Evolutionary conservation across 2,888 invertebrate genomes (phyloP).

Genomic region (Trichogramma evanescens): DNA sequence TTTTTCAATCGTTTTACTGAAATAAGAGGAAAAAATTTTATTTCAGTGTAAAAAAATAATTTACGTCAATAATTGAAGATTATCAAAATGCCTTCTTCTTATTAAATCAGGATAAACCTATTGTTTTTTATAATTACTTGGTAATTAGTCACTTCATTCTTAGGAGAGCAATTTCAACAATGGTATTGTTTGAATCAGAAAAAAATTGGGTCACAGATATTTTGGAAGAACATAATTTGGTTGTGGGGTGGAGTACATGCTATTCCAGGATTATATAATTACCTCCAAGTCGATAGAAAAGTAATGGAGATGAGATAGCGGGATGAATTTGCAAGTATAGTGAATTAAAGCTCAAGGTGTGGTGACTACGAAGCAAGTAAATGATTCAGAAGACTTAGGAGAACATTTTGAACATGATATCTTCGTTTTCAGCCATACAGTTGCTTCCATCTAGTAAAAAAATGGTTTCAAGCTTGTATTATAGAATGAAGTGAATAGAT

Average conservation of each 20-base stretch:
- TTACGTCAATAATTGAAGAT: not conserved
- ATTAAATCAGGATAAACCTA: too few relatives aligned
- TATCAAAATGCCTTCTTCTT: not conserved
- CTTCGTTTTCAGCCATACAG: slow-evolving; percentile 45
- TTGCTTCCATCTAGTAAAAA: slow-evolving; percentile 46
- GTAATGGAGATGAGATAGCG: slow-evolving; percentile 40
- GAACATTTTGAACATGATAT: slow-evolving; percentile 39
- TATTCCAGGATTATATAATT: slow-evolving; percentile 34
- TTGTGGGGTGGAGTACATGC: not conserved
- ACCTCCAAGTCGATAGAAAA: slow-evolving; percentile 43
- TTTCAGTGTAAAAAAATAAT: slow-evolving; percentile 13
- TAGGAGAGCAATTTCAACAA: too few relatives aligned
- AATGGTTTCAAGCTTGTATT: slow-evolving; percentile 23
- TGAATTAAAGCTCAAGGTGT: slow-evolving; percentile 43
- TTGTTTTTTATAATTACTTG: too few relatives aligned
- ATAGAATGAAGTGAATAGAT: not conserved
- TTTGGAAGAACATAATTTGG: not conserved
- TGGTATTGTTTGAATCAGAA: too few relatives aligned
- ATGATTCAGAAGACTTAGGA: slow-evolving; percentile 33
- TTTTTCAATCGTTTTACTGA: slow-evolving; percentile 31
- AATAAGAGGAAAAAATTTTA: slow-evolving; percentile 26
- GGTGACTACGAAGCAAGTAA: slow-evolving; percentile 44
- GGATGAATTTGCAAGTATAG: slow-evolving; percentile 37
- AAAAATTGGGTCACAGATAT: not conserved
- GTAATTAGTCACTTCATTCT: too few relatives aligned